Conservation (phyloP, 2,113 vertebrate genomes). For the Trochalopteron elliotii region DNA sequence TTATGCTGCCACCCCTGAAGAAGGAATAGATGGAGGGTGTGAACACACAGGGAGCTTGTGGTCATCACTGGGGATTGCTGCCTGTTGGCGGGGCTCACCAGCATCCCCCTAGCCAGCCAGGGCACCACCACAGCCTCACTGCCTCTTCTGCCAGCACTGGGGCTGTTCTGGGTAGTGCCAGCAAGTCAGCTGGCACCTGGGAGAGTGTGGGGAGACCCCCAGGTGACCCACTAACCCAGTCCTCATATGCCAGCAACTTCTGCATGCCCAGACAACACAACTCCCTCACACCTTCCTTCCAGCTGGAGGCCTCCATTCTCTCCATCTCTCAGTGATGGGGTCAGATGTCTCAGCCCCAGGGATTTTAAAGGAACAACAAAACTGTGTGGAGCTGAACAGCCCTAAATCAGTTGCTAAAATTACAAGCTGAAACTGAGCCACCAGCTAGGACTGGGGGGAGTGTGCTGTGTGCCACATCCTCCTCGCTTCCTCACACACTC, state of each 20-base stretch:
- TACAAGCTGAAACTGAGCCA: constrained; percentile 55
- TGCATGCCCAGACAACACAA: neutral
- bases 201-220: neutral
- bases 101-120: neutral
- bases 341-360: rapidly evolving
- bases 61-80: rapidly evolving
- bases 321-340: neutral
- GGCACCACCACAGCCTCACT: neutral
- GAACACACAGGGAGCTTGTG: neutral
- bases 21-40: neutral
- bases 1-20: neutral
- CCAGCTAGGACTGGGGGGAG: constrained; percentile 15
- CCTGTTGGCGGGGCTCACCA: rapidly evolving
- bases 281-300: neutral
- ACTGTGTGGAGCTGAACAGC: neutral
- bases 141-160: rapidly evolving
- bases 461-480: constrained; percentile 42
- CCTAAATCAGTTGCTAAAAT: constrained; percentile 47
- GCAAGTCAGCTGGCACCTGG: neutral
- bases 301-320: neutral
- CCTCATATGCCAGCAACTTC: neutral
- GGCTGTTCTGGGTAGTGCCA: neutral
- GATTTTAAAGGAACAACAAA: constrained; percentile 38
- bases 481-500: constrained; percentile 45
- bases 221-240: neutral